Evolutionary conservation across 2,797 vertebrate species (phyloP).

Genomic region (Linurgus olivaceus): DNA sequence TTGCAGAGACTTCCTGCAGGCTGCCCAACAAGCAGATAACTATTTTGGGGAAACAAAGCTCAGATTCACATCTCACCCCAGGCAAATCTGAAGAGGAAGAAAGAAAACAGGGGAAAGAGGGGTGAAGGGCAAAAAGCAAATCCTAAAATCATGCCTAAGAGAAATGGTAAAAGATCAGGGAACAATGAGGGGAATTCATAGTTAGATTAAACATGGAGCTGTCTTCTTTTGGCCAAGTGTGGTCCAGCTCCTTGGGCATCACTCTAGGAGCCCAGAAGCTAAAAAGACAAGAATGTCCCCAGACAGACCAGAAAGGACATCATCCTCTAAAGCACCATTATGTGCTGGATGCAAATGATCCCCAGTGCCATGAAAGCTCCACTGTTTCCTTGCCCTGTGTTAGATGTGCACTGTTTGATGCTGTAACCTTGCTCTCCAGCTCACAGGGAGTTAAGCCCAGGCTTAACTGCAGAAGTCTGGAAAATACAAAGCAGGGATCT

Average conservation of each 20-base stretch:
- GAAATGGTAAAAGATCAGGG: not conserved
- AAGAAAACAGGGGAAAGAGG: constrained; percentile 19
- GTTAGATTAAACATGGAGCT: constrained; percentile 1
- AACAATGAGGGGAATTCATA: constrained; percentile 67
- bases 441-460: not conserved
- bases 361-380: constrained; percentile 33
- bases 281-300: constrained; percentile 59
- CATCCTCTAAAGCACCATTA: constrained; percentile 34
- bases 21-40: not conserved
- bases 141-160: not conserved
- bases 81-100: constrained; percentile 11
- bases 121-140: not conserved
- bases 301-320: not conserved
- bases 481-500: not conserved
- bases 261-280: constrained; percentile 8
- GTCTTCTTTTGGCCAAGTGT: not conserved
- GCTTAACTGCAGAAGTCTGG: not conserved
- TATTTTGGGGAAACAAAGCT: constrained; percentile 59
- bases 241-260: constrained; percentile 1
- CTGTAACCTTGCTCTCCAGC: constrained; percentile 15
- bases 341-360: constrained; percentile 22
- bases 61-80: constrained; percentile 55
- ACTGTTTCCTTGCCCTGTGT: constrained; percentile 10
- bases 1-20: not conserved
- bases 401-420: not conserved